phyloP scores from a whole-genome alignment of 2,113 vertebrate species.

The Silurus meridionalis region DNA sequence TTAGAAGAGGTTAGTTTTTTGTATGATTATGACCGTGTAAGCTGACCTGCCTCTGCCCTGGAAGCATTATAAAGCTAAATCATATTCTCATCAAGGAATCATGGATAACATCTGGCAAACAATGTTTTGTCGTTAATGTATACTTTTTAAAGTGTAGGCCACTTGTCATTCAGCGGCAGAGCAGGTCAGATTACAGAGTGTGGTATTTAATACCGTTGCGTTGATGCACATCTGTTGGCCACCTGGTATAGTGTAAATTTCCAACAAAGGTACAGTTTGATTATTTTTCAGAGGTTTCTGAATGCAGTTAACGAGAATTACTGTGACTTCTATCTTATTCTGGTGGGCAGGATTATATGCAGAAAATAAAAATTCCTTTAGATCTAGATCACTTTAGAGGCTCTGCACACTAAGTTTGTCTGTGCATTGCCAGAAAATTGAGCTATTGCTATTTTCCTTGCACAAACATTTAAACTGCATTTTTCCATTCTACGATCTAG shows the following conservation, averaged over 20 bases:
- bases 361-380: background rate
- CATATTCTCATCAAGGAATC: background rate
- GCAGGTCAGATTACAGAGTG: conserved; percentile 53
- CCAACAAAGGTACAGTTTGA: conserved; percentile 26
- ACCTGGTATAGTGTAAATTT: conserved; percentile 49
- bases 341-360: background rate
- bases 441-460: background rate
- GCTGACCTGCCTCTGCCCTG: conserved; percentile 52
- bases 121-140: background rate
- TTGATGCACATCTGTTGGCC: conserved; percentile 43
- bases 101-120: background rate
- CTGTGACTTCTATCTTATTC: background rate
- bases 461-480: background rate
- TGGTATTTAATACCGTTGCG: conserved; percentile 10
- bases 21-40: conserved; percentile 26
- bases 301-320: background rate
- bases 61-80: background rate
- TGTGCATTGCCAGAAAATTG: background rate
- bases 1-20: conserved; percentile 17
- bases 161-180: conserved; percentile 42
- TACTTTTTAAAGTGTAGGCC: background rate
- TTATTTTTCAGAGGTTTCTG: conserved; percentile 5
- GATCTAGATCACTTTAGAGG: background rate
- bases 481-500: background rate
- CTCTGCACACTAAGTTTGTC: background rate